Evolutionary conservation across 23 tunicate species (phyloP).

Genomic region (Diplosoma virens): DNA sequence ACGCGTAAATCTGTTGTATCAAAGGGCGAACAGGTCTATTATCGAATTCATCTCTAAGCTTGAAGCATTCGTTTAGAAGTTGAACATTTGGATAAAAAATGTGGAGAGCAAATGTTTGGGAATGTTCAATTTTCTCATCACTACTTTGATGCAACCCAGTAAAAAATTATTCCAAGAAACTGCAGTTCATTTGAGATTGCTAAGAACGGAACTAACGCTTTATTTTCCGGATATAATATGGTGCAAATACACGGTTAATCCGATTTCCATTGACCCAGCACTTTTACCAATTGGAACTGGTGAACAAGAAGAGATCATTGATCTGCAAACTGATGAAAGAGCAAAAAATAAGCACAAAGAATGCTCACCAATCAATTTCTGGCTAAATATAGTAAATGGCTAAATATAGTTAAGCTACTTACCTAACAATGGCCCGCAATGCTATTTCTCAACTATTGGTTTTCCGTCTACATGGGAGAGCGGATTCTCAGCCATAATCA

Average conservation of each 20-base stretch:
- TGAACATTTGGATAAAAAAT: too few relatives aligned
- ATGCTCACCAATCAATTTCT: constrained; percentile 51
- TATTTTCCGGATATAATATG: constrained; percentile 31
- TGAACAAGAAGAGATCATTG: constrained; percentile 38
- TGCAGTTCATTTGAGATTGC: not conserved
- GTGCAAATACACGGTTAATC: constrained; percentile 15
- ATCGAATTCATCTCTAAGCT: too few relatives aligned
- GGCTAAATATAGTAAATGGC: constrained; percentile 32
- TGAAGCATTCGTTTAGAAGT: too few relatives aligned
- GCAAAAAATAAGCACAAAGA: constrained; percentile 7
- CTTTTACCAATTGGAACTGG: too few relatives aligned
- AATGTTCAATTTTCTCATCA: too few relatives aligned
- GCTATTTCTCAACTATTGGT: constrained; percentile 37
- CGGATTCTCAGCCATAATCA: constrained; percentile 19
- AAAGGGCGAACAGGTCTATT: too few relatives aligned
- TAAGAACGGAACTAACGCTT: constrained; percentile 27
- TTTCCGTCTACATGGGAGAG: constrained; percentile 31
- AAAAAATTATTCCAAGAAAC: too few relatives aligned
- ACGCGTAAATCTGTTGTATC: too few relatives aligned
- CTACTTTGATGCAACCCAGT: too few relatives aligned
- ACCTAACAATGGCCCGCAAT: constrained; percentile 30
- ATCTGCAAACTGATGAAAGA: constrained; percentile 4
- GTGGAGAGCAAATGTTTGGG: too few relatives aligned
- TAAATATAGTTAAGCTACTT: too few relatives aligned
- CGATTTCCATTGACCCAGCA: constrained; percentile 22